Percentiles rank a stretch among this genome's conserved stretches.
phyloP scores from a whole-genome alignment of 2,888 invertebrate species.

The Stenodera caucasica region DNA sequence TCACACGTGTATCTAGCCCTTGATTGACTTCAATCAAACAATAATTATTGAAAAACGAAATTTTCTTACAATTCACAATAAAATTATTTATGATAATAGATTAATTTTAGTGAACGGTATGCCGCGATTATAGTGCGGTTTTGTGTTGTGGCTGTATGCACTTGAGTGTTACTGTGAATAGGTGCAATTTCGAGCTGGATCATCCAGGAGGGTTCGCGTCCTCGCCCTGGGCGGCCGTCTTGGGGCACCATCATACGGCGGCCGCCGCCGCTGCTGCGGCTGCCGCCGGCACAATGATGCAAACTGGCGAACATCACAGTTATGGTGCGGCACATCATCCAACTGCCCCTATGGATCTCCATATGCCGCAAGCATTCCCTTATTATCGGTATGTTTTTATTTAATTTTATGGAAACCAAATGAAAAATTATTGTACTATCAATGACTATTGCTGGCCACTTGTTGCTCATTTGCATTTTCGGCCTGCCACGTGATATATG shows the following conservation, averaged over 20 bases:
- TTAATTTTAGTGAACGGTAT: constrained; percentile 30
- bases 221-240: constrained; percentile 76
- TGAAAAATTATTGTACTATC: constrained; percentile 33
- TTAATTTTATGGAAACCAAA: constrained; percentile 24
- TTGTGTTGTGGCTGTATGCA: constrained; percentile 46
- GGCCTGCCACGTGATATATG: constrained; percentile 52
- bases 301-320: constrained; percentile 55
- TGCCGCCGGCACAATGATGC: constrained; percentile 55
- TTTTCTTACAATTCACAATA: neutral
- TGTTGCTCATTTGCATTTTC: constrained; percentile 54
- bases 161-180: constrained; percentile 49
- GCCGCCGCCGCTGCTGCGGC: constrained; percentile 55
- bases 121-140: constrained; percentile 45
- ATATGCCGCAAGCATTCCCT: constrained; percentile 88
- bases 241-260: constrained; percentile 65
- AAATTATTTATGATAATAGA: neutral
- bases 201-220: constrained; percentile 73
- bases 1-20: constrained; percentile 59
- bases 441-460: constrained; percentile 36
- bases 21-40: neutral
- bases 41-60: neutral
- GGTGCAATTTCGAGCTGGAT: constrained; percentile 64
- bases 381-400: constrained; percentile 78
- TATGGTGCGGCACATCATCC: constrained; percentile 64
- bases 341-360: constrained; percentile 80